phyloP scores from a whole-genome alignment of 2,888 invertebrate species.

The Saturnia japonica region DNA sequence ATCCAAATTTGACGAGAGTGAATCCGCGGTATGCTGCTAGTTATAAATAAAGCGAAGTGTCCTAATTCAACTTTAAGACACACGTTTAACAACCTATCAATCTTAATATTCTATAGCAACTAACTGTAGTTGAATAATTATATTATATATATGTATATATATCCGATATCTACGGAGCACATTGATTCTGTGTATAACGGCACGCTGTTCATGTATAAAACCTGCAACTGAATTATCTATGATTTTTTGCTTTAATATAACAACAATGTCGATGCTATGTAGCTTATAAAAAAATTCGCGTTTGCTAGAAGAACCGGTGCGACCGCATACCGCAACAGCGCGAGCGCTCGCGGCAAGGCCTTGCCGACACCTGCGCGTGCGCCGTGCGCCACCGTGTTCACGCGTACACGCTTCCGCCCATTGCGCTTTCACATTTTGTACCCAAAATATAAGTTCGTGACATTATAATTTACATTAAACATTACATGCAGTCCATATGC shows the following conservation, averaged over 20 bases:
- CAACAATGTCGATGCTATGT: constrained; percentile 79
- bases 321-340: constrained; percentile 77
- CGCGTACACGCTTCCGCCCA: constrained; percentile 38
- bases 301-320: constrained; percentile 79
- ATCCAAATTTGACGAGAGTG: too few relatives aligned
- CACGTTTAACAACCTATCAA: constrained; percentile 27
- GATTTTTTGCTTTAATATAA: constrained; percentile 75
- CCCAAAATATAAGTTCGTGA: constrained; percentile 25
- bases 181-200: constrained; percentile 41
- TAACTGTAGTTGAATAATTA: constrained; percentile 35
- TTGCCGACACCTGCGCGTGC: constrained; percentile 43
- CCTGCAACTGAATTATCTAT: constrained; percentile 47
- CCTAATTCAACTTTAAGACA: neutral
- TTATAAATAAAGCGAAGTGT: constrained; percentile 16
- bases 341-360: constrained; percentile 77
- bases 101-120: constrained; percentile 28
- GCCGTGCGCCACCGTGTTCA: constrained; percentile 27
- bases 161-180: constrained; percentile 31
- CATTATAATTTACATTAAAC: constrained; percentile 8
- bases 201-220: constrained; percentile 41
- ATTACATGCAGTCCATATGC: constrained; percentile 6
- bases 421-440: constrained; percentile 60
- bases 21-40: constrained; percentile 21
- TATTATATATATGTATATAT: too few relatives aligned
- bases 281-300: constrained; percentile 77